Evolutionary conservation across 2,113 vertebrate species (phyloP), one percentile per base, ranked within the genome.

Genomic region (Microtus ochrogaster): DNA sequence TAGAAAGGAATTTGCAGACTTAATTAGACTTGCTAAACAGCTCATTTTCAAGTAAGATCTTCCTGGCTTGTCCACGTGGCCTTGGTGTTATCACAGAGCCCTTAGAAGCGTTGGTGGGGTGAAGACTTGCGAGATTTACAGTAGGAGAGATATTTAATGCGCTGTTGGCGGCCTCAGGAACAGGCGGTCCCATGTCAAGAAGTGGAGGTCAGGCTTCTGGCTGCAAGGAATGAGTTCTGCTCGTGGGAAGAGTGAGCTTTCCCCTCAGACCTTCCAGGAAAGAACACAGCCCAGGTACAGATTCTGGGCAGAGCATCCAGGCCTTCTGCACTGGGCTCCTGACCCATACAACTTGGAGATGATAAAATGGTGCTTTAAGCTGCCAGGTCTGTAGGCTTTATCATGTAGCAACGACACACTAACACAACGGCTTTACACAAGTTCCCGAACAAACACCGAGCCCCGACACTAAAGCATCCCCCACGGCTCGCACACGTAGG

Each of bases 101-200:
- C 24, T 82, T 49, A 68, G 41, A 84, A 79, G 26, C 28, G 52
- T 26, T 91, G 63, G 28, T 44, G 55, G 24, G 76, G 2, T 47
- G 14, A 58, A 19, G 30, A 21, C 39, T 5, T 4, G 41, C 39
- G 26, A 73, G 79, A n/a, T 11, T 36, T 65, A 68, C 36, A 84
- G 73, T 7, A 4, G 5, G 7, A 77, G 73, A 55, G 7, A 1
- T 9, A 30, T 5, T 55, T 6, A 0, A 0, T 16, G 3, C 8
- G 7, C 63, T 5, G 2, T 17, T 21, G 12, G 8, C 47, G 52
- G 24, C 73, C 7, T 36, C 12, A 21, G 49, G 39, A 26, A 12
- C 22, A 55, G 19, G 33, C 3, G 30, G 11, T 39, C 10, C 0
- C 0, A 10, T 11, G 28, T 55, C 17, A n/a, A 21, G 28, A 74